Conservation (phyloP, 1,140 invertebrate genomes). For the Drosophila teissieri region DNA sequence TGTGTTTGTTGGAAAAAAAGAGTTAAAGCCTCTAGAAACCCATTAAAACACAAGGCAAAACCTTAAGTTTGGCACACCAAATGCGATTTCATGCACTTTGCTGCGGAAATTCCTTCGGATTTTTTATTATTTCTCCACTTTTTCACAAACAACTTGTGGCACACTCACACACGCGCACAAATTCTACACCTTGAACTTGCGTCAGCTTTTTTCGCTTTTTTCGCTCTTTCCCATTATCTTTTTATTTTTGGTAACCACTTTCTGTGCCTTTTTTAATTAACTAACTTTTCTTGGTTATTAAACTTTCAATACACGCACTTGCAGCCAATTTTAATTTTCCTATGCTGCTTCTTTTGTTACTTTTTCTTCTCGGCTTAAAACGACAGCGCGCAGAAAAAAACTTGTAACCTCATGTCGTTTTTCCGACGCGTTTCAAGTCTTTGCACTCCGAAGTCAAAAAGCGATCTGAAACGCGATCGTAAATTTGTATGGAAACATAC, state of each 20-base stretch:
- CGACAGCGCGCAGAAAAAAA: constrained; percentile 5
- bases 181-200: constrained; percentile 65
- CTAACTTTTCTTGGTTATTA: constrained; percentile 1
- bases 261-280: constrained; percentile 9
- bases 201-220: constrained; percentile 34
- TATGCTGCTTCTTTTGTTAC: constrained; percentile 1
- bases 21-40: constrained; percentile 21
- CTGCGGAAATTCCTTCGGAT: background rate
- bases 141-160: constrained; percentile 48
- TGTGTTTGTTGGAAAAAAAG: constrained; percentile 19
- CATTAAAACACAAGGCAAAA: constrained; percentile 20
- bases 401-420: background rate
- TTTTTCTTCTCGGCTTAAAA: constrained; percentile 35
- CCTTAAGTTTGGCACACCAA: background rate
- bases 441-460: background rate
- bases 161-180: constrained; percentile 25
- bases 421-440: constrained; percentile 1
- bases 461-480: constrained; percentile 6
- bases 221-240: constrained; percentile 16
- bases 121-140: constrained; percentile 13
- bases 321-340: constrained; percentile 12
- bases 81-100: background rate
- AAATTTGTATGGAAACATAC: background rate
- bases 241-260: constrained; percentile 1
- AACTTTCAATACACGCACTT: constrained; percentile 24